Conservation (phyloP, 2,888 invertebrate species). For the Therioaphis trifolii region DNA sequence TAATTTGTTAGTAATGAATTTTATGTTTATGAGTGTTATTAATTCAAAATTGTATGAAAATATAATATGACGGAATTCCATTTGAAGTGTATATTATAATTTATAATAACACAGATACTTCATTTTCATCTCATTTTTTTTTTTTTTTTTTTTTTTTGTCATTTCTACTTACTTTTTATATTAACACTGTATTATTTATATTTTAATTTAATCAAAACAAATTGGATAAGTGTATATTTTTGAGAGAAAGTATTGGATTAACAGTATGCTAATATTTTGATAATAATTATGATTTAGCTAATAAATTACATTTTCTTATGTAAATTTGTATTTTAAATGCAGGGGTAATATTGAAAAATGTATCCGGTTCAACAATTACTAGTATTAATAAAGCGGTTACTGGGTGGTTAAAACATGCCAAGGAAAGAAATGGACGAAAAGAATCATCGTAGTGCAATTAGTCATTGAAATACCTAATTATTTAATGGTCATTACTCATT, state of each 20-base stretch:
- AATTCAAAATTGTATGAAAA: background rate
- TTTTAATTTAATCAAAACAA: background rate
- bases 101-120: background rate
- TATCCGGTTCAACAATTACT: background rate
- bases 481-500: too few relatives aligned
- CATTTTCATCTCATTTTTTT: too few relatives aligned
- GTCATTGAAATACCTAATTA: too few relatives aligned
- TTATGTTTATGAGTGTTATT: background rate
- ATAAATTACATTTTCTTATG: too few relatives aligned
- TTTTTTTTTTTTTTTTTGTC: background rate
- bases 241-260: too few relatives aligned
- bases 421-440: background rate
- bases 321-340: too few relatives aligned
- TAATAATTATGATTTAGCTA: too few relatives aligned
- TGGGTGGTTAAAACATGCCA: constrained; percentile 25
- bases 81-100: background rate
- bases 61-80: background rate
- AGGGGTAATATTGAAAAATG: background rate
- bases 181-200: background rate
- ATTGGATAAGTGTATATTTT: background rate
- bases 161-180: too few relatives aligned
- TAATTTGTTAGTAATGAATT: background rate
- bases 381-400: background rate
- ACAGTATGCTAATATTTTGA: too few relatives aligned
- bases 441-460: background rate